These are phyloP conservation scores for Pagetopsis macropterus DNA, from an alignment of 2,797 vertebrate species.

Conservation along the genomic window DNA sequence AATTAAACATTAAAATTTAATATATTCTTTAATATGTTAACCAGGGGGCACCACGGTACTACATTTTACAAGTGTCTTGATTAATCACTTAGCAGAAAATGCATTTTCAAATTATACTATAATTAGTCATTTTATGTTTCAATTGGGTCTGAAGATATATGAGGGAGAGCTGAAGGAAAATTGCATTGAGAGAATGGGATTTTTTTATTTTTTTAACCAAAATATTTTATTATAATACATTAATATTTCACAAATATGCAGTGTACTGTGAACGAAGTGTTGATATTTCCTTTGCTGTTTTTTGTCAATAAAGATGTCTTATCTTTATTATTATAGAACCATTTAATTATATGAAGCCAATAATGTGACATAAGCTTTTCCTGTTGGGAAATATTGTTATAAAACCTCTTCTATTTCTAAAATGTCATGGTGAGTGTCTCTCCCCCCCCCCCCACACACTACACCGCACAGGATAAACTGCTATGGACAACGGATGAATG, in stretches of 20 bases:
- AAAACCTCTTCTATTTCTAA: neutral
- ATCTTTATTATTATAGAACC: neutral
- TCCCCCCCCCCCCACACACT: neutral
- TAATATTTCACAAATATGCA: constrained; percentile 39
- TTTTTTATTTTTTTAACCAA: constrained; percentile 29
- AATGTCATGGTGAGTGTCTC: neutral
- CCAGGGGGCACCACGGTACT: constrained; percentile 69
- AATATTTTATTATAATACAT: constrained; percentile 43
- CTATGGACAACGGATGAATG: constrained; percentile 8
- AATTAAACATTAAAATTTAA: constrained; percentile 85
- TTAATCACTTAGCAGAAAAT: constrained; percentile 76
- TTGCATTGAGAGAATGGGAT: constrained; percentile 33
- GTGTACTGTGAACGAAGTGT: neutral
- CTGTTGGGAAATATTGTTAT: neutral
- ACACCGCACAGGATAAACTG: neutral
- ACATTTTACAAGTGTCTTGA: constrained; percentile 74
- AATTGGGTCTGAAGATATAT: constrained; percentile 46
- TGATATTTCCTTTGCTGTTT: neutral
- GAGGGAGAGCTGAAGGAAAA: constrained; percentile 24
- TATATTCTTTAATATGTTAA: constrained; percentile 78
- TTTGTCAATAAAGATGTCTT: constrained; percentile 5
- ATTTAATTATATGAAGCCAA: neutral
- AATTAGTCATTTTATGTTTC: constrained; percentile 72
- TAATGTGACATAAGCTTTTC: neutral
- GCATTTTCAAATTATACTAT: constrained; percentile 69